These are phyloP conservation scores for Premnoplex brunnescens DNA, from an alignment of 2,797 vertebrate species.

Conservation along the genomic window DNA sequence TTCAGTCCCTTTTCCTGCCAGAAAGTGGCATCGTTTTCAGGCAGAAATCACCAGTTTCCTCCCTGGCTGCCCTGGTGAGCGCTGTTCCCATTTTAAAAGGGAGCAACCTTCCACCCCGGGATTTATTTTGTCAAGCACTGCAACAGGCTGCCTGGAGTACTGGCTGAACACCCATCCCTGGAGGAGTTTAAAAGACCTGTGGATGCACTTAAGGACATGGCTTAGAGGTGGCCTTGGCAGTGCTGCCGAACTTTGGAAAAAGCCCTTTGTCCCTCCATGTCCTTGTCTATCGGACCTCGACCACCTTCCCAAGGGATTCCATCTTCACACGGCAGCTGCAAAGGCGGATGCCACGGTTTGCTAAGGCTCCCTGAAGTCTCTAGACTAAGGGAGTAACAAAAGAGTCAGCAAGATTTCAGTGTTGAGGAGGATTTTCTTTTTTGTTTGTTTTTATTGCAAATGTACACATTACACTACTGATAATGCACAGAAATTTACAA, in stretches of 20 bases:
- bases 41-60: background rate
- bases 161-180: background rate
- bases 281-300: background rate
- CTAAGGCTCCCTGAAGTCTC: background rate
- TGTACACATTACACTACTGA: constrained; percentile 27
- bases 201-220: no score
- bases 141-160: background rate
- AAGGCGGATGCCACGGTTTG: background rate
- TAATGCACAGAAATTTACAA: background rate
- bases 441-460: constrained; percentile 51
- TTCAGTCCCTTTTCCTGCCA: background rate
- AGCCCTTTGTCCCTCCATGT: background rate
- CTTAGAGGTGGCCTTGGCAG: background rate
- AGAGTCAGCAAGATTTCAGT: background rate
- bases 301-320: background rate
- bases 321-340: background rate
- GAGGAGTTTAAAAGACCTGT: background rate
- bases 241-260: background rate
- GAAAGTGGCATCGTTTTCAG: background rate
- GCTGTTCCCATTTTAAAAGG: background rate
- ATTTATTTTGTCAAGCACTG: background rate
- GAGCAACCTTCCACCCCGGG: background rate
- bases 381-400: background rate
- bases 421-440: background rate
- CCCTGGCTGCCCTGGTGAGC: background rate